These are phyloP conservation scores for Pardalotus punctatus DNA, from an alignment of 2,113 vertebrate species.

Conservation along the genomic window DNA sequence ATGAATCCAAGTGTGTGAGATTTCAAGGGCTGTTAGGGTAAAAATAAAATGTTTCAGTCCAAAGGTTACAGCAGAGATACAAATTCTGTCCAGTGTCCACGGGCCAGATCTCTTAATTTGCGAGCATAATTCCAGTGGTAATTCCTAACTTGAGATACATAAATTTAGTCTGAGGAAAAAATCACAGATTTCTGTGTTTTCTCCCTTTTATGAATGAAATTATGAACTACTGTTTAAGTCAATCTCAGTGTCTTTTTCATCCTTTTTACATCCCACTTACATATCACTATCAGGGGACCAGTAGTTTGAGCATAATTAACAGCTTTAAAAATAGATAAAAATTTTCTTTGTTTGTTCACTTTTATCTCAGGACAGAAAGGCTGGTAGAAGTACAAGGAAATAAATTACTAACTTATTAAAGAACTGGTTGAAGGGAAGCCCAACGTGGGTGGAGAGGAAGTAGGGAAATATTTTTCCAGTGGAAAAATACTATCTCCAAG, in stretches of 20 bases:
- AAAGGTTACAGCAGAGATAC: background rate
- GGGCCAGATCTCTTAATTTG: background rate
- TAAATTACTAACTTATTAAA: background rate
- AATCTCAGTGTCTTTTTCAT: background rate
- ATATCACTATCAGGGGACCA: background rate
- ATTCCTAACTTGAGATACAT: background rate
- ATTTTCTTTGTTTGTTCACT: background rate
- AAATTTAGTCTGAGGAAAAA: background rate
- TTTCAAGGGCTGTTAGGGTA: background rate
- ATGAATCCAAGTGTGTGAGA: background rate
- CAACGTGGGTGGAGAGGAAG: background rate
- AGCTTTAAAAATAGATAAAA: background rate
- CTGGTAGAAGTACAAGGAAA: background rate
- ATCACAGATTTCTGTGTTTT: background rate
- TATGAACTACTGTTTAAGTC: fast-evolving
- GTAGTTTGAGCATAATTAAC: background rate
- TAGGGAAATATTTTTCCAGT: background rate
- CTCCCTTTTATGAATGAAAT: background rate
- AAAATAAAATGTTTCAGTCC: background rate
- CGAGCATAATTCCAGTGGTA: background rate
- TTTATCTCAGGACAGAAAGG: background rate
- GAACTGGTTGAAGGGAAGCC: background rate
- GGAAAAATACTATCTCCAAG: background rate
- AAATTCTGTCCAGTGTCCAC: background rate
- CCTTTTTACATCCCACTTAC: background rate